phyloP scores from a whole-genome alignment of 2,888 invertebrate genomes.

The Stenodera caucasica region DNA sequence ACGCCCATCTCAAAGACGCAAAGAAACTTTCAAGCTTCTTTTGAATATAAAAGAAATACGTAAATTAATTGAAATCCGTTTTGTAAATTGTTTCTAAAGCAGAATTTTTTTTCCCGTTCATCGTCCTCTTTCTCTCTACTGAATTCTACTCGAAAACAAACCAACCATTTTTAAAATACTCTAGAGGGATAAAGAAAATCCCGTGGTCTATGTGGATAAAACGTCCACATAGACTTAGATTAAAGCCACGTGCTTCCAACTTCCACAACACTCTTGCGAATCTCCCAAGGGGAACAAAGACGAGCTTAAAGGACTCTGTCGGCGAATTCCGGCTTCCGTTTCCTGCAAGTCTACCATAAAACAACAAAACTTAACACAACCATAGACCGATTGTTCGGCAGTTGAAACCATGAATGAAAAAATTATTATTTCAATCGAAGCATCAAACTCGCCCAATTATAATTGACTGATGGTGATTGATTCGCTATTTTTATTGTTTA shows the following conservation, averaged over 20 bases:
- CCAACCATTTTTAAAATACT: constrained; percentile 33
- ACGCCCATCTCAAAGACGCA: too few species aligned
- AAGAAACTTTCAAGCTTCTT: too few species aligned
- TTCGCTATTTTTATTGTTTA: constrained; percentile 17
- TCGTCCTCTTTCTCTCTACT: too few species aligned
- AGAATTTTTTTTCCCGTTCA: too few species aligned
- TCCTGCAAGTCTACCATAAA: background rate
- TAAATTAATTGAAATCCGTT: too few species aligned
- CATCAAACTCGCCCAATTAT: background rate
- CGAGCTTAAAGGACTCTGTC: constrained; percentile 36
- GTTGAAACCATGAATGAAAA: constrained; percentile 36
- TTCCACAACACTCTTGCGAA: constrained; percentile 28
- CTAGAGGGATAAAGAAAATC: constrained; percentile 20
- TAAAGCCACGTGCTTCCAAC: constrained; percentile 35
- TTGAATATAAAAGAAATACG: background rate
- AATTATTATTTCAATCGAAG: constrained; percentile 1
- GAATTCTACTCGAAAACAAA: too few species aligned
- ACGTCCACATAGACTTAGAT: constrained; percentile 32
- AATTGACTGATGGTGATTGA: constrained; percentile 18
- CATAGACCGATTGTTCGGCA: constrained; percentile 43
- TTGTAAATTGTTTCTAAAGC: too few species aligned
- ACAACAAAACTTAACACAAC: background rate
- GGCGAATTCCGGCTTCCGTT: constrained; percentile 38
- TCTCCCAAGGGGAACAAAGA: constrained; percentile 31
- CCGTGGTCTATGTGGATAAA: constrained; percentile 33